Base-by-base conservation (phyloP, 1,140 invertebrate species). In the Nilaparvata lugens region DNA sequence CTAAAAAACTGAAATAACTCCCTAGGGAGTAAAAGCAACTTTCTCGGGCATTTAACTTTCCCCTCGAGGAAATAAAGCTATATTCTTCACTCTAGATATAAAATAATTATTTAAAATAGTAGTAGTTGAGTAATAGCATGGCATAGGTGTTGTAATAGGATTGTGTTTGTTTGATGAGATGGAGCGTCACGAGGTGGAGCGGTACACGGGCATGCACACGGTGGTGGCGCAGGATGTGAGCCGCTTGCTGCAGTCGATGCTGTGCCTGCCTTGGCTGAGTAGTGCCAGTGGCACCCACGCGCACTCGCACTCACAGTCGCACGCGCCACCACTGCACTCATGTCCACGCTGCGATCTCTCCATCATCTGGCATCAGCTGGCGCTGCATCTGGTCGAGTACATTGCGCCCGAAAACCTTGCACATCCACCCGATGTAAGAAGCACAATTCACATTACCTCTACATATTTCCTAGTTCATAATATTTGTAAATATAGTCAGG, bases 341-440 rank as follows among this genome's bases (percentile, higher is more conserved):
- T 98, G 96, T 73, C 80, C 84, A 24, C 92, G 90, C 69, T 98
- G 95, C 74, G 93, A 96, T 72, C 87, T 93, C 43, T 85, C 86
- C 51, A 88, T 94, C 7, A 87, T 96, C 70, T 97, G 93, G 87
- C 93, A 97, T 76, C 94, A 97, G 73, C 74, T 96, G 13, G 86
- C 88, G 40, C 80, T 89, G 24, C 82, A 89, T 65, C 75, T 95
- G 14, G 80, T 95, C 51, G 81, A 85, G 65, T 89, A 89, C 66
- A 81, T 93, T 71, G 87, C 84, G 45, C 88, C 89, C 0, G 78
- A 83, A 66, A 81, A 83, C 69, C 83, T 83, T 1, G 83, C 83
- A n/a, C 77, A 84, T 69, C 83, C 83, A 38, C 85, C 86, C n/a
- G 86, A 89, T 76, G 87, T 91, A 78, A 81, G 80, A n/a, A n/a